Conservation (phyloP, 2,888 invertebrate species). For the Oscheius sp. region DNA sequence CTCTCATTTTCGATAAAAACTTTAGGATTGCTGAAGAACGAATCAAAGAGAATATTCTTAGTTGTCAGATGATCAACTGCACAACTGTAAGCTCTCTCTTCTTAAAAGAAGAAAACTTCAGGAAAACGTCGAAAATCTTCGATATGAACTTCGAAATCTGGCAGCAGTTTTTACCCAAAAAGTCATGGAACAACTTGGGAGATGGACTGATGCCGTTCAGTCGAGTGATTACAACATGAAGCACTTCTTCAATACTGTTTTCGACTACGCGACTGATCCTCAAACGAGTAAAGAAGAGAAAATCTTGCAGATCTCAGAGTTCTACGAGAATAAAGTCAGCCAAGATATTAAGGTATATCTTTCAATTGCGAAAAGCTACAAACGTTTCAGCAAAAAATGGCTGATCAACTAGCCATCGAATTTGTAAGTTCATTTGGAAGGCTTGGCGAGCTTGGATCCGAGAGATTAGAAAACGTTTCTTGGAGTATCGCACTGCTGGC, state of each 20-base stretch:
- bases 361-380: background rate
- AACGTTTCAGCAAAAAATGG: background rate
- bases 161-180: background rate
- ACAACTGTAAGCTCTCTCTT: background rate
- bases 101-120: background rate
- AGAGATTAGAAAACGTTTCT: too few species aligned
- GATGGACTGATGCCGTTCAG: background rate
- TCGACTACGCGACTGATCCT: background rate
- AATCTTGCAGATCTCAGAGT: background rate
- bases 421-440: background rate
- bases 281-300: background rate
- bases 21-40: background rate
- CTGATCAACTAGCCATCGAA: background rate
- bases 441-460: too few species aligned
- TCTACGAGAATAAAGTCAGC: background rate
- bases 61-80: background rate
- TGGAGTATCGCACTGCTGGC: too few species aligned
- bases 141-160: background rate
- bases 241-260: background rate
- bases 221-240: background rate
- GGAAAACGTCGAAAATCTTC: background rate
- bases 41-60: background rate
- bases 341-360: background rate
- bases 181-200: background rate
- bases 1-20: background rate